Evolutionary conservation across 2,797 vertebrate species (phyloP), one percentile per base, ranked within the genome.

Genomic region (Nothura maculosa): DNA sequence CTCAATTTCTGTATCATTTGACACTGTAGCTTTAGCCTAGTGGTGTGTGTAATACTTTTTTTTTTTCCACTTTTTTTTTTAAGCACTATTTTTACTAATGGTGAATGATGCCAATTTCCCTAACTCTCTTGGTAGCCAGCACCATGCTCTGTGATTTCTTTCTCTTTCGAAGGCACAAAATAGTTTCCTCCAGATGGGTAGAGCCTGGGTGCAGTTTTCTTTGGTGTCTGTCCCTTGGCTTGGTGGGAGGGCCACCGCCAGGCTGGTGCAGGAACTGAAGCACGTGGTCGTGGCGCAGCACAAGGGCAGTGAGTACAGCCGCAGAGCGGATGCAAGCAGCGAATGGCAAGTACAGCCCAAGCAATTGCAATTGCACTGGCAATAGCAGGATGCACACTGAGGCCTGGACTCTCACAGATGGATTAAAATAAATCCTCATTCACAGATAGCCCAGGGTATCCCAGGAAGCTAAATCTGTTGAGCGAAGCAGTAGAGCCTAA

Each of bases 191-290:
- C 19, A 21, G 19, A 30, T 63, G 19, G 25, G 30, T 0, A 1
- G 1, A 5, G 80, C 30, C 32, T 54, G 14, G 32, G 63, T n/a
- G 32, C 22, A 17, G 17, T 70, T 81, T 80, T 70, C 28, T 76
- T 47, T 3, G 2, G 32, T 12, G 15, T 5, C 32, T 3, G 1
- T 18, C 22, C 45, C 1, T 3, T 38, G 61, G 18, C 22, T 20
- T 19, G 36, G 45, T 45, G 62, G 45, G 74, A 57, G 19, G 10
- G 38, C 38, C 54, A 43, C 22, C 45, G 9, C 20, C 45, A 47
- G 2, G 6, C 64, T 1, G 0, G 19, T 0, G 2, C 61, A 64
- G 68, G 32, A 55, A 48, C 63, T 50, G 54, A 32, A 48, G 21
- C 17, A 25, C 27, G 5, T 8, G 64, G 50, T 18, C 66, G 66